Base-by-base conservation (phyloP, 2,797 vertebrate species). In the Tokudaia tokunoshimensis region DNA sequence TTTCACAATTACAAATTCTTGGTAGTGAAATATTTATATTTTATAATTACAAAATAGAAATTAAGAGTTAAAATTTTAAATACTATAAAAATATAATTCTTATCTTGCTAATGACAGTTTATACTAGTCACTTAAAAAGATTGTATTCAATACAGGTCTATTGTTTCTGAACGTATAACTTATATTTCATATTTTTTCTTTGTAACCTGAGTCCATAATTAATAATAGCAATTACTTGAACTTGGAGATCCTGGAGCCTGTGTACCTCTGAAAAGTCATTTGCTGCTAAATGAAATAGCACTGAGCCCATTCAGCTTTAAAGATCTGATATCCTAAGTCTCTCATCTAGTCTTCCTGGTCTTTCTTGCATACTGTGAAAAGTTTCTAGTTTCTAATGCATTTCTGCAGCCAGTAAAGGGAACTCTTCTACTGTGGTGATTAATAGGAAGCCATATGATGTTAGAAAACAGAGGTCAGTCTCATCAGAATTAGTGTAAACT, bases 171-270 rank as follows among this genome's bases (percentile, higher is more conserved):
- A 94, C 91, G 86, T 63, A 86, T 13, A 84, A 6, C 92, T 67
- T 96, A 72, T 57, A 94, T 90, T 94, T 95, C 72, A 81, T 47
- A 34, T 3, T 29, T 83, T 88, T 70, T 94, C 70, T 92, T 95
- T 41, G 59, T 82, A 74, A 82, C 4, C 26, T 84, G 47, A 26
- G 57, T 90, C 96, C 12, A 67, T 67, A 93, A 89, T 96, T 84
- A 97, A 79, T 89, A 94, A 78, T 70, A 59, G 9, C 26, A 93
- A 78, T 96, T 96, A 96, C 82, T 95, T 86, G 95, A 94, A 65
- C 41, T 67, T 72, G 15, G 85, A 95, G 83, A 92, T 50, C 12
- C 3, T 52, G 61, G 31, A 41, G 47, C 26, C 57, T 90, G 7
- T 92, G 2, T 50, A 89, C 50, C 12, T 85, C 24, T 52, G 34